Conservation (phyloP, 2,797 vertebrate species). For the Lemur catta region DNA sequence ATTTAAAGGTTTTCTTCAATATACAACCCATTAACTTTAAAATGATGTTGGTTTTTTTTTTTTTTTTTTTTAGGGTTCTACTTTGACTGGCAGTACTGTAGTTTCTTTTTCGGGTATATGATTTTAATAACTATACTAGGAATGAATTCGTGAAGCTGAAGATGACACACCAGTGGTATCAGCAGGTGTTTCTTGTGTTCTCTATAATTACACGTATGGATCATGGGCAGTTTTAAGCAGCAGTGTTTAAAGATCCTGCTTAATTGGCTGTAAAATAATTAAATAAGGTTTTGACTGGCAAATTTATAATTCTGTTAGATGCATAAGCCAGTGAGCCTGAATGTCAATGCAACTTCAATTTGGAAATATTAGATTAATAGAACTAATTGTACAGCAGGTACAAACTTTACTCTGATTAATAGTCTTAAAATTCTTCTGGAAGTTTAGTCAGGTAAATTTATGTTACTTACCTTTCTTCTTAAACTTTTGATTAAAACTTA, state of each 20-base stretch:
- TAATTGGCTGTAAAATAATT: slow-evolving; percentile 87
- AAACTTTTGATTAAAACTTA: slow-evolving; percentile 59
- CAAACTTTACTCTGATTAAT: slow-evolving; percentile 73
- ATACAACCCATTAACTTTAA: slow-evolving; percentile 24
- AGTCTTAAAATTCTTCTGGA: slow-evolving; percentile 68
- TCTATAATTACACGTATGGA: slow-evolving; percentile 78
- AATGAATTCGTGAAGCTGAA: slow-evolving; percentile 67
- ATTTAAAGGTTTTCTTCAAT: background rate
- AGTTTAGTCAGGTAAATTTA: slow-evolving; percentile 62
- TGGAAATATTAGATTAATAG: slow-evolving; percentile 83
- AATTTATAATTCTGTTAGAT: slow-evolving; percentile 83
- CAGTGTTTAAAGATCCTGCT: slow-evolving; percentile 82
- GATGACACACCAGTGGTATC: slow-evolving; percentile 51
- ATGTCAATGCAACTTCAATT: slow-evolving; percentile 79
- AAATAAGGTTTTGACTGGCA: slow-evolving; percentile 83
- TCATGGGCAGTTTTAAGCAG: slow-evolving; percentile 73
- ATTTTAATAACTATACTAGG: slow-evolving; percentile 62
- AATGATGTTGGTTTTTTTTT: background rate
- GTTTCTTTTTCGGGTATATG: slow-evolving; percentile 43
- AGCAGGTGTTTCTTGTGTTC: slow-evolving; percentile 74
- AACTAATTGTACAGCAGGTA: slow-evolving; percentile 78
- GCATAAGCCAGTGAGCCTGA: slow-evolving; percentile 58
- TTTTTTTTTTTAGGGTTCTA: background rate
- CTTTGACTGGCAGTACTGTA: slow-evolving; percentile 29
- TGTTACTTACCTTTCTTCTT: slow-evolving; percentile 44